Evolutionary conservation across 1,140 invertebrate species (phyloP), one percentile per base, ranked within the genome.

Genomic region (Heterodera carotae): DNA sequence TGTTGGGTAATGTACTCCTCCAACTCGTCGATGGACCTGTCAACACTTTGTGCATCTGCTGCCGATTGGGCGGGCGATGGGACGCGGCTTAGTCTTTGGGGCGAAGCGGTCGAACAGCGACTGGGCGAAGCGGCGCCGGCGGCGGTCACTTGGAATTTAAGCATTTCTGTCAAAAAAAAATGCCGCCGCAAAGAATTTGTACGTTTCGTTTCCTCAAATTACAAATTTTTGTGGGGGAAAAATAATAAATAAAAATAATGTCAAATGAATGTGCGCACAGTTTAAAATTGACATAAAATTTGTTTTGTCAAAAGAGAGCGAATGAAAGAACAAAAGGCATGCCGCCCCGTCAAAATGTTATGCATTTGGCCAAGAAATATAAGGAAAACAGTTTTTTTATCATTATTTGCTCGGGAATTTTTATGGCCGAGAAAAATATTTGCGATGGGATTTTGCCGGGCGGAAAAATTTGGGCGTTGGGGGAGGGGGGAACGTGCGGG

Each of bases 71-170:
- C 15, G 15, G 48, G 22, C 12, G 48, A 56, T 5, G 39, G 12
- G 39, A 43, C 12, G 6, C 12, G 39, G 12, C 39, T 43, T 6
- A 43, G 39, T 43, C 39, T 43, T 43, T 22, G 48, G 22, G 48
- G 18, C 10, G 62, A 66, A 27, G 62, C 1, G 15, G n/a, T n/a
- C n/a, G 62, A 66, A 34, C 8, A 66, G 6, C 62, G 62, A 5
- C 29, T 66, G 62, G 31, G 10, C 22, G 76, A 31, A 48, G 34
- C 18, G 53, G 27, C 31, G n/a, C n/a, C n/a, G 31, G 39, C 6
- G 43, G 69, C 29, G 22, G 31, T 31, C 69, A 71, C 69, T 71
- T 71, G 69, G 69, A 56, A 71, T 64, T 71, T 71, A 22, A 71
- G 69, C 69, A 71, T 71, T 33, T 64, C 27, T 3, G 43, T n/a